Base-by-base conservation (phyloP, 2,797 vertebrate genomes). In the Sebastes glaucus region DNA sequence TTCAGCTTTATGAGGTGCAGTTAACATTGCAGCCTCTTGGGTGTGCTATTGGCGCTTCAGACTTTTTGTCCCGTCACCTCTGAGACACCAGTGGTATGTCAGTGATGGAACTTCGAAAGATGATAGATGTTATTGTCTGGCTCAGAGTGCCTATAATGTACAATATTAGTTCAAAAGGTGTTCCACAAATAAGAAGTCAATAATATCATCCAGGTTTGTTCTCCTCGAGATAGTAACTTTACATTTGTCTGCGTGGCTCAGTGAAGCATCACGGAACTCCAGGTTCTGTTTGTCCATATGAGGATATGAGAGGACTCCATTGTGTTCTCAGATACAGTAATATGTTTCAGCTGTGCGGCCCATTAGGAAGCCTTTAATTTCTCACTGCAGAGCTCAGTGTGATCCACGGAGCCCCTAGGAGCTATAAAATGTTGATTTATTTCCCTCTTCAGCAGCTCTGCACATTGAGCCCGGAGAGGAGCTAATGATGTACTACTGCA, bases 371-470 rank as follows among this genome's bases (percentile, higher is more conserved):
- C 87, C 92, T 93, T 95, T 93, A 91, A 94, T 94, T 95, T 94
- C 86, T 89, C 83, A 71, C 88, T 88, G 88, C 82, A 92, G 93
- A 89, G 90, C 70, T 87, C 89, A 68, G 64, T 83, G 83, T 94
- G 92, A 95, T 94, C 90, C 93, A 90, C 63, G 25, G 82, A 81
- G 89, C 94, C 94, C 89, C 42, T 27, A 89, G 95, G 94, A 95
- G 90, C 93, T 82, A 93, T 95, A 95, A 95, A 94, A 90, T 87
- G 85, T 82, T 95, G 95, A 95, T 96, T 95, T 95, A 96, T 95
- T 82, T 88, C 80, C 81, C 27, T 77, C 83, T 88, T 86, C 89
- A 81, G 78, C 86, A 82, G 88, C 88, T 88, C 81, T 78, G 90
- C 91, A 89, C 74, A 85, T 71, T 74, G 88, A 93, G 93, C 90